Evolutionary conservation across 2,113 vertebrate species (phyloP), one percentile per base, ranked within the genome.

Genomic region (Hemichromis elongatus): DNA sequence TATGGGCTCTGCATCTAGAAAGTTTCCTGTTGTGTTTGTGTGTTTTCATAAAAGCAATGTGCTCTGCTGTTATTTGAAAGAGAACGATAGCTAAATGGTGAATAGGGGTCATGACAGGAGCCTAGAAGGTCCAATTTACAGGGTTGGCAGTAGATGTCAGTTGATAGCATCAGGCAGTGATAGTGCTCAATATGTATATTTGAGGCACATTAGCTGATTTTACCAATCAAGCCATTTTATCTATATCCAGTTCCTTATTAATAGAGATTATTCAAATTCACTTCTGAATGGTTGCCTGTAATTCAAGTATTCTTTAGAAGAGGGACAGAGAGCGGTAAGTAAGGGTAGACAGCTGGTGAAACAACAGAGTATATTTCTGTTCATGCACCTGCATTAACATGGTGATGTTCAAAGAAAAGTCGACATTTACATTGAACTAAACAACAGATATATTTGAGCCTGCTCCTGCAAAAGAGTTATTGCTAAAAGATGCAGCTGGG

Each of bases 21-120:
- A 63, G 45, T 37, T 66, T 66, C 35, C 11, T 66, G 61, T 66
- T 81, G 75, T 54, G 40, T 35, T 6, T 85, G 35, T 73, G 80
- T 63, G 59, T 52, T 81, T 86, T 50, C 40, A 50, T 30, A 50
- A 28, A 63, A 28, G 42, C 21, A 75, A 26, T 47, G 47, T 66
- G 57, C 53, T 53, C 53, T 70, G 42, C 40, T 66, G 33, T 78
- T 82, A 53, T 92, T 89, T 91, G 80, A 92, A 92, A 88, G 70
- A 13, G 24, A 47, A n/a, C 66, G 55, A 79, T 47, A 28, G 9
- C 42, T 47, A 73, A 73, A 47, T 28, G 16, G 10, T 57, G 59
- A 80, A 47, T 5, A 63, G 52, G 19, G 63, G 24, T 55, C 7
- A 18, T 19, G 37, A 80, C 5, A 33, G 16, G 5, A 77, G 37